Percentiles rank a stretch among this genome's conserved stretches.
Evolutionary conservation across 37 sponge, comb jelly and placozoan species (phyloP).

Genomic region (Ephydatia muelleri): DNA sequence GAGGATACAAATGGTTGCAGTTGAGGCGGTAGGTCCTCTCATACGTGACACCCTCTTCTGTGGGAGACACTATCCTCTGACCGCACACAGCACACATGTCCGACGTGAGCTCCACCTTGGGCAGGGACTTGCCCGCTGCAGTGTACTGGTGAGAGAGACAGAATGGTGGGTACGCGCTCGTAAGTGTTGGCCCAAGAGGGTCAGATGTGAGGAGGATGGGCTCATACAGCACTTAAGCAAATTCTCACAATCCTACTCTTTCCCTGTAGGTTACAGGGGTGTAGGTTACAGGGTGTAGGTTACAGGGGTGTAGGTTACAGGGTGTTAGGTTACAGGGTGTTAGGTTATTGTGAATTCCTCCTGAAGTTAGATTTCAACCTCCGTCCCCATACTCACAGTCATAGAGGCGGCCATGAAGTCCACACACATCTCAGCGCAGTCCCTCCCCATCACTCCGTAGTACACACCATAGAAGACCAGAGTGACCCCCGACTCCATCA

Average conservation of each 20-base stretch:
- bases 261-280: no score
- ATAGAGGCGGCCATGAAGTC: constrained; percentile 93
- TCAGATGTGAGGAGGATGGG: not conserved
- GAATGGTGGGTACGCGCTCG: not conserved
- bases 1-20: constrained; percentile 93
- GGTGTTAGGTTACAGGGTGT: no score
- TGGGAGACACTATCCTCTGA: constrained; percentile 49
- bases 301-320: no score
- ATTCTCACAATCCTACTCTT: not conserved
- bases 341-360: no score
- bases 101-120: constrained; percentile 51
- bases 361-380: no score
- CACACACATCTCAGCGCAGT: constrained; percentile 94
- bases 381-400: constrained; percentile 71
- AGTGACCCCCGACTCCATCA: constrained; percentile 69
- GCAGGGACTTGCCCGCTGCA: constrained; percentile 53
- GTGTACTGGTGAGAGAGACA: constrained; percentile 40
- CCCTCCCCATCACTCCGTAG: constrained; percentile 96
- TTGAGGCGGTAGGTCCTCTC: constrained; percentile 88
- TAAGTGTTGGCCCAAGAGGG: no score
- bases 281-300: no score
- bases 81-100: constrained; percentile 97
- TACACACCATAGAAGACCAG: constrained; percentile 96
- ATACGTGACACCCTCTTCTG: constrained; percentile 18
- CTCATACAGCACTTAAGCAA: not conserved